Base-by-base conservation (phyloP, 2,888 invertebrate genomes). In the Epistrophella euchroma region DNA sequence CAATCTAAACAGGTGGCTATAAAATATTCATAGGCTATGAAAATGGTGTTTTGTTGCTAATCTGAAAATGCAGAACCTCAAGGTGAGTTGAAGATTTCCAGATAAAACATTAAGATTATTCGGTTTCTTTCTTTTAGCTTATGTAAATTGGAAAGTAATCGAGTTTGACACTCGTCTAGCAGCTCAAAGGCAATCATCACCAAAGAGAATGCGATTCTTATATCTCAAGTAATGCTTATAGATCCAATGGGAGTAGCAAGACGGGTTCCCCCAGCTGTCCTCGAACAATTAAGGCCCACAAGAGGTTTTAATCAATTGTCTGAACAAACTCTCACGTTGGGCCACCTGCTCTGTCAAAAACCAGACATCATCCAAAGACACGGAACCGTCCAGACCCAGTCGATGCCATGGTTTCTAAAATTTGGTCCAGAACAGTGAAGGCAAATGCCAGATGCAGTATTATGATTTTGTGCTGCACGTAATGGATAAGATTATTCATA, bases 381-480 rank as follows among this genome's bases (percentile, higher is more conserved):
- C 91, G 97, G 97, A 88, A 96, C 98, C 10, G n/a, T n/a, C n/a
- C n/a, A n/a, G n/a, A 96, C 97, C 0, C 97, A 98, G 88, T 97
- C 98, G 50, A 98, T 98, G 98, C 98, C 98, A 4, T 99, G 99
- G 99, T 93, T n/a, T 99, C 85, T 98, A 98, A 10, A 98, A 98
- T 91, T 93, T 99, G 82, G 97, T 99, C 15, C 96, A 98, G 89
- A 97, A 97, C 89, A 97, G 97, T 88, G 98, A 98, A 90, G 96
- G 91, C n/a, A n/a, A n/a, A n/a, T 4, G 92, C 22, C 88, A 88
- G 45, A 62, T 58, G 7, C 88, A 88, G 13, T 88, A 88, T 37
- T 87, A 88, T 35, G 88, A 89, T 40, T 89, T 89, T 19, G 84
- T 90, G 87, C 32, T 89, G 13, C 88, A 88, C 62, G 86, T 89